Percentiles rank a stretch among this genome's conserved stretches.
phyloP scores from a whole-genome alignment of 2,888 invertebrate genomes.

The Uloborus plumipes region DNA sequence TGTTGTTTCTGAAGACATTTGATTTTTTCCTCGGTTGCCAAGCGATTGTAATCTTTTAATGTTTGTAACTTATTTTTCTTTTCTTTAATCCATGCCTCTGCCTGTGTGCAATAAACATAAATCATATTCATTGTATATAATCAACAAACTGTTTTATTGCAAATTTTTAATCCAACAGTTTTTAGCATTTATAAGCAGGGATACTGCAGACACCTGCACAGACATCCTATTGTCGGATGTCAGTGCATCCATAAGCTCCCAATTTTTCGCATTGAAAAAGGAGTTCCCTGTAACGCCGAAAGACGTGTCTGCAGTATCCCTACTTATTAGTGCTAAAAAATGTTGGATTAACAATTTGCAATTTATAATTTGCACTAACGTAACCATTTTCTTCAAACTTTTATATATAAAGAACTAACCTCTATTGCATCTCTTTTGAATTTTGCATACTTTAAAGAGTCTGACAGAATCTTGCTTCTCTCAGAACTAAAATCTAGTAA shows the following conservation, averaged over 20 bases:
- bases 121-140: neutral
- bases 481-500: constrained; percentile 79
- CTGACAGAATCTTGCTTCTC: constrained; percentile 80
- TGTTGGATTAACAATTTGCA: too few relatives aligned
- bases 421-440: constrained; percentile 93
- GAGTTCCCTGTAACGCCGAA: too few relatives aligned
- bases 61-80: constrained; percentile 88
- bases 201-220: too few relatives aligned
- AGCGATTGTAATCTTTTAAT: constrained; percentile 81
- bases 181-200: too few relatives aligned
- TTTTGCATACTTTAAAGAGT: constrained; percentile 86
- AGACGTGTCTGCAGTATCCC: too few relatives aligned
- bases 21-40: constrained; percentile 91
- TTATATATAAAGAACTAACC: constrained; percentile 13
- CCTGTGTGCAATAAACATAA: constrained; percentile 70
- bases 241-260: too few relatives aligned
- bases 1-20: constrained; percentile 94
- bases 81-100: constrained; percentile 91
- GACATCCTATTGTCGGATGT: too few relatives aligned
- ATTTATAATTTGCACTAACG: too few relatives aligned
- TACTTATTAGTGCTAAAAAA: too few relatives aligned
- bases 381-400: too few relatives aligned
- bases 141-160: neutral
- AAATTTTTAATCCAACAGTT: too few relatives aligned
- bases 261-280: too few relatives aligned